Percentiles rank a stretch among this genome's conserved stretches.
Conservation (phyloP, 2,113 vertebrate genomes). For the Periophthalmodon schlosseri region DNA sequence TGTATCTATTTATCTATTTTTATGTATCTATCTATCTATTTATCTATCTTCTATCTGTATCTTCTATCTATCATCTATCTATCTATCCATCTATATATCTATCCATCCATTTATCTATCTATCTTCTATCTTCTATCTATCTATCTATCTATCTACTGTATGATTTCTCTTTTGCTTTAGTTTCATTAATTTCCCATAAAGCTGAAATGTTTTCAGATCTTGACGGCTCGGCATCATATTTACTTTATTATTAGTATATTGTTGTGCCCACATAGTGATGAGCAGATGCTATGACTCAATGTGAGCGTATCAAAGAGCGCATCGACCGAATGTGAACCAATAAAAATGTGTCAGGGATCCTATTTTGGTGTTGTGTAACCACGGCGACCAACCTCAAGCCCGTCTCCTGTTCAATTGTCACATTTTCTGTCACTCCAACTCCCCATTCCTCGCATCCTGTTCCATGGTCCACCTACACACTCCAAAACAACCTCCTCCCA, state of each 20-base stretch:
- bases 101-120: too few relatives aligned
- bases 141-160: too few relatives aligned
- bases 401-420: constrained; percentile 12
- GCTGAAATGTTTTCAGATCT: background rate
- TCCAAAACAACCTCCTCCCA: constrained; percentile 16
- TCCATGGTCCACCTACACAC: constrained; percentile 27
- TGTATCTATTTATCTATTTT: too few relatives aligned
- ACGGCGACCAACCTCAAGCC: constrained; percentile 10
- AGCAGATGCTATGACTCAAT: constrained; percentile 20
- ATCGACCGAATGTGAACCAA: constrained; percentile 3
- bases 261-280: constrained; percentile 6
- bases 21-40: too few relatives aligned
- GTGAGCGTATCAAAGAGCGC: constrained; percentile 5
- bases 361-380: constrained; percentile 10
- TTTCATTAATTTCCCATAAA: background rate
- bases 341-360: background rate
- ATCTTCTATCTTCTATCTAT: too few relatives aligned
- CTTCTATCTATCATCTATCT: too few relatives aligned
- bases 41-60: too few relatives aligned
- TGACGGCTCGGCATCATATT: background rate
- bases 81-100: too few relatives aligned
- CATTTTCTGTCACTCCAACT: constrained; percentile 14
- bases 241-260: background rate
- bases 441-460: constrained; percentile 7
- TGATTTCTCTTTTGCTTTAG: too few relatives aligned